Evolutionary conservation across 1,140 invertebrate species (phyloP).

Genomic region (Tetranychus urticae): DNA sequence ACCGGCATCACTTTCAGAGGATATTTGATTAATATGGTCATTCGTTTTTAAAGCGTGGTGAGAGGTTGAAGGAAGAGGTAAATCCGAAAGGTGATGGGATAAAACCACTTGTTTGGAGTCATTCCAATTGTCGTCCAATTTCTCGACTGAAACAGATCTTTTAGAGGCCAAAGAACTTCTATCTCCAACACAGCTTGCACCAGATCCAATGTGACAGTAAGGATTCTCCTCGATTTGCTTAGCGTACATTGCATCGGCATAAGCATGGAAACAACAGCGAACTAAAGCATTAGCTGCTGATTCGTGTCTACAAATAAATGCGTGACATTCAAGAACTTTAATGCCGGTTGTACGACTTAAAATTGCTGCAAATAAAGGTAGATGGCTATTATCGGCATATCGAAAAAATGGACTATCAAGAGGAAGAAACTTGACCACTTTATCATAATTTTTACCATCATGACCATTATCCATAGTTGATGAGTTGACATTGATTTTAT

Average conservation of each 20-base stretch:
- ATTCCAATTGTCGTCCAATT: not conserved
- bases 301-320: conserved; percentile 88
- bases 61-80: not conserved
- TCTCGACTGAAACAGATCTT: conserved; percentile 9
- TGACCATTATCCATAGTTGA: conserved; percentile 15
- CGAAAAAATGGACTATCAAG: conserved; percentile 83
- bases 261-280: conserved; percentile 78
- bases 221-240: conserved; percentile 26
- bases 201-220: conserved; percentile 12
- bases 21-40: conserved; percentile 10
- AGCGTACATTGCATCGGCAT: conserved; percentile 75
- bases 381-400: conserved; percentile 53
- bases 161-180: too few species aligned
- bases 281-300: conserved; percentile 81
- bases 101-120: not conserved
- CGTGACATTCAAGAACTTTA: conserved; percentile 95
- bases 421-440: conserved; percentile 64
- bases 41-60: not conserved
- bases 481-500: not conserved
- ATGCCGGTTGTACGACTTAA: conserved; percentile 83
- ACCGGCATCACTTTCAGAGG: conserved; percentile 8
- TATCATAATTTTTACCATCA: conserved; percentile 19
- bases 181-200: not conserved
- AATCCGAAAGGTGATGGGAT: too few species aligned
- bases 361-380: conserved; percentile 90